Evolutionary conservation across 1,140 invertebrate genomes (phyloP).

Genomic region (Habropoda laboriosa): DNA sequence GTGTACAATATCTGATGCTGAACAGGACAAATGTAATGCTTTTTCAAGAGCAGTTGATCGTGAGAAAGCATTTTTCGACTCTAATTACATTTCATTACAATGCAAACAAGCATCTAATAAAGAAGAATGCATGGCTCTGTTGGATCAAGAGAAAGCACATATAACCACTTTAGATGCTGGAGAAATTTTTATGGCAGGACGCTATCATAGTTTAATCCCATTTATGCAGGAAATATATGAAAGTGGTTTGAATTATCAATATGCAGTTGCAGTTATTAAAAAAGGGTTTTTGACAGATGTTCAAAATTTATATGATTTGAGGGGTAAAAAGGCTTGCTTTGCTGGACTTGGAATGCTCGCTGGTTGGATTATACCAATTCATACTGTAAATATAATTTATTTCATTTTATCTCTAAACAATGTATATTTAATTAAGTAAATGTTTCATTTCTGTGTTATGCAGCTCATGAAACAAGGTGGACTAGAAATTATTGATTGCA

Average conservation of each 20-base stretch:
- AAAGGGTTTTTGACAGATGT: slow-evolving; percentile 85
- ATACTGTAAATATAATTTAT: slow-evolving; percentile 84
- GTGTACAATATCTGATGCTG: slow-evolving; percentile 89
- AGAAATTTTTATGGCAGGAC: slow-evolving; percentile 94
- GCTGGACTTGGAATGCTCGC: slow-evolving; percentile 94
- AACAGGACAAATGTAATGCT: slow-evolving; percentile 90
- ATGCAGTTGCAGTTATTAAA: slow-evolving; percentile 93
- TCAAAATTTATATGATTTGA: slow-evolving; percentile 85
- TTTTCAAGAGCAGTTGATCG: slow-evolving; percentile 85
- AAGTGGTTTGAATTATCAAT: slow-evolving; percentile 85
- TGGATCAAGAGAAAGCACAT: slow-evolving; percentile 91
- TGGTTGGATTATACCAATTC: slow-evolving; percentile 96
- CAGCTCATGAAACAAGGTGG: slow-evolving; percentile 91
- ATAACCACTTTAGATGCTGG: slow-evolving; percentile 95
- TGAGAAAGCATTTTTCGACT: slow-evolving; percentile 85
- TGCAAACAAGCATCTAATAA: slow-evolving; percentile 88
- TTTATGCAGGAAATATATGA: slow-evolving; percentile 90
- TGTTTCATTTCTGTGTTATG: slow-evolving; percentile 53
- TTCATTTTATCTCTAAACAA: not conserved
- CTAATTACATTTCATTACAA: slow-evolving; percentile 84
- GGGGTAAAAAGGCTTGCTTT: slow-evolving; percentile 93
- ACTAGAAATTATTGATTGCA: slow-evolving; percentile 94
- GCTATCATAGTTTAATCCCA: slow-evolving; percentile 96
- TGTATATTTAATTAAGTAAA: slow-evolving; percentile 22
- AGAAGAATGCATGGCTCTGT: slow-evolving; percentile 90